phyloP scores from a whole-genome alignment of 2,113 vertebrate genomes.

The Hippocampus guttulatus region DNA sequence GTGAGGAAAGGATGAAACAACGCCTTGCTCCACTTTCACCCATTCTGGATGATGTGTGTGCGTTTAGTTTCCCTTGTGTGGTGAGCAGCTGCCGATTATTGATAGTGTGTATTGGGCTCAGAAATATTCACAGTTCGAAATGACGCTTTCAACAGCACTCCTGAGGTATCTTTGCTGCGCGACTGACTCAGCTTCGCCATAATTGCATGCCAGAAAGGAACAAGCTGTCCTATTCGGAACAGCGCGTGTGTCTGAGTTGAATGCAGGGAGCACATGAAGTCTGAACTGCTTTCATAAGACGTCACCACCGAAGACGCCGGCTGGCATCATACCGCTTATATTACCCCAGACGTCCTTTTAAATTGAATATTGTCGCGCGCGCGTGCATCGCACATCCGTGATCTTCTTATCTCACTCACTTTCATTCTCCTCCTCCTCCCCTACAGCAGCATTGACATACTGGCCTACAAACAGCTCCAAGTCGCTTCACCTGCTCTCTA shows the following conservation, averaged over 20 bases:
- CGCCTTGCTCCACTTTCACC: slow-evolving; percentile 10
- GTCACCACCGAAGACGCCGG: slow-evolving; percentile 8
- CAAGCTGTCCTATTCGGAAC: slow-evolving; percentile 34
- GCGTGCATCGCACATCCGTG: neutral
- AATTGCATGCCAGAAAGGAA: slow-evolving; percentile 19
- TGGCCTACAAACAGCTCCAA: slow-evolving; percentile 56
- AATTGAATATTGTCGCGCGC: neutral
- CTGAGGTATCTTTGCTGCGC: neutral
- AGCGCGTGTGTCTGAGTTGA: neutral
- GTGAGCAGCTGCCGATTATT: slow-evolving; percentile 6
- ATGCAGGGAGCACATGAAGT: slow-evolving; percentile 16
- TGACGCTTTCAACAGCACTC: neutral
- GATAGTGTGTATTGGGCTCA: neutral
- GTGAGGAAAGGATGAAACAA: slow-evolving; percentile 15
- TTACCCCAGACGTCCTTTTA: neutral
- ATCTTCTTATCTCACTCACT: neutral
- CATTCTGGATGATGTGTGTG: neutral
- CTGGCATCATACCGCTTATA: neutral
- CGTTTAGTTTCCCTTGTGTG: neutral
- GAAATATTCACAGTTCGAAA: neutral
- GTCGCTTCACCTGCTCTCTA: slow-evolving; percentile 22
- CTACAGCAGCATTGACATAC: slow-evolving; percentile 56
- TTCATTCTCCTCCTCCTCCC: slow-evolving; percentile 17
- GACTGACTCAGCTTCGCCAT: neutral
- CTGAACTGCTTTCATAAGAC: slow-evolving; percentile 34